Percentiles rank a stretch among this genome's conserved stretches.
phyloP scores from a whole-genome alignment of 1,140 invertebrate genomes.

The Trissolcus basalis region DNA sequence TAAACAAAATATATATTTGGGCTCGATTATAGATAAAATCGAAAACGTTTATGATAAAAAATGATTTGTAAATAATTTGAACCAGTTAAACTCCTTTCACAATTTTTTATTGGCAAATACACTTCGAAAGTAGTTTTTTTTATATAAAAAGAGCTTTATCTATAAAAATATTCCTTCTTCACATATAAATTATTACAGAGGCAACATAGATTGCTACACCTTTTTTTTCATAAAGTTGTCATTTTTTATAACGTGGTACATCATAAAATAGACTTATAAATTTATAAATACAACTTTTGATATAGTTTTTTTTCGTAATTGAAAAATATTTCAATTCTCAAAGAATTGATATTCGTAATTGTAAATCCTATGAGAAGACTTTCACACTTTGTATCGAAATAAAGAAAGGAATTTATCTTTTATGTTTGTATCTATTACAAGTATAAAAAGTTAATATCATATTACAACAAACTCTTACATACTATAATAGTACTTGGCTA shows the following conservation, averaged over 20 bases:
- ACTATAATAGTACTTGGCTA: constrained; percentile 7
- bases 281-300: constrained; percentile 32
- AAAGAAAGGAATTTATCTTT: constrained; percentile 43
- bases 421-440: constrained; percentile 36
- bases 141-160: constrained; percentile 43
- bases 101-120: constrained; percentile 51
- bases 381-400: constrained; percentile 19
- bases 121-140: constrained; percentile 41
- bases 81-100: constrained; percentile 19
- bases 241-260: constrained; percentile 45
- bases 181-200: constrained; percentile 43
- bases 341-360: constrained; percentile 10
- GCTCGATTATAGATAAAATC: too few relatives aligned
- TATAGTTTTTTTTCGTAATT: constrained; percentile 1
- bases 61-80: neutral
- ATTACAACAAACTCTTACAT: constrained; percentile 27
- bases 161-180: constrained; percentile 56
- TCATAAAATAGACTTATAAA: constrained; percentile 39
- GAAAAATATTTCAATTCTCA: constrained; percentile 19
- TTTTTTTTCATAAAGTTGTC: constrained; percentile 28
- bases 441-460: constrained; percentile 49
- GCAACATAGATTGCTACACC: constrained; percentile 24
- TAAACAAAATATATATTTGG: too few relatives aligned
- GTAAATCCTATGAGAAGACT: constrained; percentile 28
- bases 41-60: too few relatives aligned